Conservation (phyloP, 2,113 vertebrate genomes). For the Sceloporus undulatus region DNA sequence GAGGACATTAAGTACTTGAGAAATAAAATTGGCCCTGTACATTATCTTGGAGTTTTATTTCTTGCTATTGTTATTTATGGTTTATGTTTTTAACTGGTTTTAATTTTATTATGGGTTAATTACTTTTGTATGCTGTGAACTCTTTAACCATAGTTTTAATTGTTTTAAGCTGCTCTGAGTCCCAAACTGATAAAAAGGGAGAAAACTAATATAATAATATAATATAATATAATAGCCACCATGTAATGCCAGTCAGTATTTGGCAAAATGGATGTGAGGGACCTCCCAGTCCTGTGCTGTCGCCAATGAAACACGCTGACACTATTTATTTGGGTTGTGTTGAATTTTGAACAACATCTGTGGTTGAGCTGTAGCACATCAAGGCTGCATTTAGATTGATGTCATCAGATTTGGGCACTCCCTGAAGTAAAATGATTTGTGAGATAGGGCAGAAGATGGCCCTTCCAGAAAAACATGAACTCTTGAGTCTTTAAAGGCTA, state of each 20-base stretch:
- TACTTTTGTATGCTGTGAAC: too few species aligned
- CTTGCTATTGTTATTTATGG: too few species aligned
- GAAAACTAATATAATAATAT: background rate
- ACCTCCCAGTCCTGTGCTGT: background rate
- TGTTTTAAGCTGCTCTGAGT: too few species aligned
- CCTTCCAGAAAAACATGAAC: slow-evolving; percentile 46
- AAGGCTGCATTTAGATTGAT: slow-evolving; percentile 24
- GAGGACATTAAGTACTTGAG: too few species aligned
- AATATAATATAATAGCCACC: background rate
- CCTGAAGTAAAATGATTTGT: slow-evolving; percentile 56
- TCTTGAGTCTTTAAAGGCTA: slow-evolving; percentile 62
- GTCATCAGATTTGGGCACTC: slow-evolving; percentile 20
- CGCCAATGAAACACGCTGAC: background rate
- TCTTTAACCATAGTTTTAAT: too few species aligned
- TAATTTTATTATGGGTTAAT: too few species aligned
- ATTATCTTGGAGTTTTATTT: too few species aligned
- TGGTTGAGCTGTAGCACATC: background rate
- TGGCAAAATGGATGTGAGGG: background rate
- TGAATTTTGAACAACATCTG: background rate
- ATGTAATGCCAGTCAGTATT: background rate
- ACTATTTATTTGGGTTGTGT: background rate
- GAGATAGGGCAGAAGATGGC: slow-evolving; percentile 34
- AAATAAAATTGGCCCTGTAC: too few species aligned
- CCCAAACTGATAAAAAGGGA: too few species aligned
- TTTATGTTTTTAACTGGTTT: too few species aligned